Conservation (phyloP, 2,113 vertebrate genomes). For the Grantiella picta region DNA sequence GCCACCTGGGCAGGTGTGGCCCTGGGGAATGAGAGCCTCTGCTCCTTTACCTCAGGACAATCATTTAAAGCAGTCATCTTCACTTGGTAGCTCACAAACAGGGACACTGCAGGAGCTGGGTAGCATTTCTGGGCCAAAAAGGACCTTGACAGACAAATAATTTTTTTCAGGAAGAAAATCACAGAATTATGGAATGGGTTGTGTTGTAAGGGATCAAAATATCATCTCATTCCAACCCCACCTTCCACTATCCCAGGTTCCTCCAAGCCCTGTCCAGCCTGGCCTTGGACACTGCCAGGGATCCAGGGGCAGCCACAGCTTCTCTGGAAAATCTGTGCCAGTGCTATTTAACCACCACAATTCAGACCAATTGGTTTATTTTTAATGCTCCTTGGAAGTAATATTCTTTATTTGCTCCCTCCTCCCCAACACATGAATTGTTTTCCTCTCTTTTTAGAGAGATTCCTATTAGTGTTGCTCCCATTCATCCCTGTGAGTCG, state of each 20-base stretch:
- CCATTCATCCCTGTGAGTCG: not conserved
- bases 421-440: not conserved
- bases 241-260: fast-evolving
- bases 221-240: not conserved
- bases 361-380: not conserved
- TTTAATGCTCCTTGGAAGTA: not conserved
- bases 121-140: not conserved
- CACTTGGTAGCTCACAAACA: not conserved
- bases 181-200: not conserved
- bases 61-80: not conserved
- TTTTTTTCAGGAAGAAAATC: not conserved
- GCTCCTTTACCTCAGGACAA: not conserved
- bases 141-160: not conserved
- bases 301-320: not conserved
- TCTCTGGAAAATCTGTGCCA: not conserved
- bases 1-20: not conserved
- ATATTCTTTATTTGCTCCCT: not conserved
- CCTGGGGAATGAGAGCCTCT: not conserved
- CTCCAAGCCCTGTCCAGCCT: fast-evolving
- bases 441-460: not conserved
- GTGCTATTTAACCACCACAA: not conserved
- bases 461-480: not conserved
- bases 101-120: not conserved
- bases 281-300: not conserved
- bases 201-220: not conserved